A percentile compares a stretch with the other conserved stretches of the same genome.
These are phyloP conservation scores for Eupithecia insigniata DNA, from an alignment of 2,888 invertebrate genomes.

Conservation along the genomic window DNA sequence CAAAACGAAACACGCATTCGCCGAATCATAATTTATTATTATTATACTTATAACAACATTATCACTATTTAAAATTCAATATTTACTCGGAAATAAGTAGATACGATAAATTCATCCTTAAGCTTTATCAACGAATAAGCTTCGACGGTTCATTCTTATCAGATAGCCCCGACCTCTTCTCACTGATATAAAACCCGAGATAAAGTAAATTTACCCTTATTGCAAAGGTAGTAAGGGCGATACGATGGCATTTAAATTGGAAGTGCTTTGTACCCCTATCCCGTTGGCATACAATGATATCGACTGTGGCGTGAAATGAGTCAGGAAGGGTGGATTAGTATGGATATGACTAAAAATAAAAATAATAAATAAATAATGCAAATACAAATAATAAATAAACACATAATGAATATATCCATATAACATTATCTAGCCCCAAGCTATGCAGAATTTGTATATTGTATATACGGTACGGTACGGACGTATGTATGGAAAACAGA, in stretches of 20 bases:
- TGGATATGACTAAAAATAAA: slow-evolving; percentile 41
- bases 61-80: slow-evolving; percentile 1
- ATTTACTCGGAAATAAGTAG: slow-evolving; percentile 10
- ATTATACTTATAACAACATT: slow-evolving; percentile 1
- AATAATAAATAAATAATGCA: no score
- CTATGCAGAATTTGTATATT: no score
- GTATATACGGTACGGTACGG: no score
- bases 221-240: slow-evolving; percentile 35
- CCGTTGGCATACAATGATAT: slow-evolving; percentile 62
- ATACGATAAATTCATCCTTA: slow-evolving; percentile 16
- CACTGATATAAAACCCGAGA: slow-evolving; percentile 49
- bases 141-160: slow-evolving; percentile 70
- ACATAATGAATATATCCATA: no score
- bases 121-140: slow-evolving; percentile 60
- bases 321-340: slow-evolving; percentile 46
- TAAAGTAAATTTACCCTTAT: slow-evolving; percentile 50
- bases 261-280: slow-evolving; percentile 58
- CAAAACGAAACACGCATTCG: no score
- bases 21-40: no score
- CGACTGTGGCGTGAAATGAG: slow-evolving; percentile 57
- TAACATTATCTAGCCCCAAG: no score
- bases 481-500: no score
- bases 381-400: no score
- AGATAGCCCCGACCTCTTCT: slow-evolving; percentile 79
- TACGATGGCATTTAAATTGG: slow-evolving; percentile 45